These are phyloP conservation scores for Pseudoatta argentina DNA, from an alignment of 1,140 invertebrate species.

Conservation along the genomic window DNA sequence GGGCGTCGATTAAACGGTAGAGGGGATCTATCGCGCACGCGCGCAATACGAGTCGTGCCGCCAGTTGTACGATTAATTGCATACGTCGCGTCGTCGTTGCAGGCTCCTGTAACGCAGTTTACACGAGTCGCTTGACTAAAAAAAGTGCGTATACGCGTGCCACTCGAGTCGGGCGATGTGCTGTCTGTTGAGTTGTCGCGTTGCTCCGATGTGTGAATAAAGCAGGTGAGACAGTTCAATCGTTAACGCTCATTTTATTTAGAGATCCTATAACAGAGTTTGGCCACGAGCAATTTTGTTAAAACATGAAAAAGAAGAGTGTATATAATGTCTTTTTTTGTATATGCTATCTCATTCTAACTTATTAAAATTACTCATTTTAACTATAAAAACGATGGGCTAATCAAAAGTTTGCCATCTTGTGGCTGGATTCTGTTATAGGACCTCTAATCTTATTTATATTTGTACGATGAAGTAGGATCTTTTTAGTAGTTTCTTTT, in stretches of 20 bases:
- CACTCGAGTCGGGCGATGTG: slow-evolving; percentile 42
- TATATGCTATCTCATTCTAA: too few species aligned
- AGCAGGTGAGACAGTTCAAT: slow-evolving; percentile 13
- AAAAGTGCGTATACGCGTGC: slow-evolving; percentile 78
- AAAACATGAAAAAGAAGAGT: too few species aligned
- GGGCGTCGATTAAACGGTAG: slow-evolving; percentile 44
- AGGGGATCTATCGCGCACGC: slow-evolving; percentile 70
- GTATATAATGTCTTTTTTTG: too few species aligned
- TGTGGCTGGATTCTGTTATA: too few species aligned
- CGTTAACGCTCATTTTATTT: not conserved
- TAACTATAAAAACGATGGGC: too few species aligned
- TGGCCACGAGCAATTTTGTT: too few species aligned
- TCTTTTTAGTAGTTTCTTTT: not conserved
- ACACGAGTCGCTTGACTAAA: slow-evolving; percentile 81
- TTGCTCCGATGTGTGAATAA: slow-evolving; percentile 63
- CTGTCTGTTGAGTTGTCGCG: slow-evolving; percentile 26
- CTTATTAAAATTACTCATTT: too few species aligned
- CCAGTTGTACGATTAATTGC: slow-evolving; percentile 71
- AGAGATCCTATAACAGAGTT: too few species aligned
- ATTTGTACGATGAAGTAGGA: not conserved
- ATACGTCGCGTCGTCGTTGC: slow-evolving; percentile 71
- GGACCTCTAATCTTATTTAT: not conserved
- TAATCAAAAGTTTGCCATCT: too few species aligned
- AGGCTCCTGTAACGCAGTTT: slow-evolving; percentile 85
- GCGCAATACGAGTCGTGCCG: slow-evolving; percentile 56